phyloP scores from a whole-genome alignment of 2,113 vertebrate species.

The Puma concolor region DNA sequence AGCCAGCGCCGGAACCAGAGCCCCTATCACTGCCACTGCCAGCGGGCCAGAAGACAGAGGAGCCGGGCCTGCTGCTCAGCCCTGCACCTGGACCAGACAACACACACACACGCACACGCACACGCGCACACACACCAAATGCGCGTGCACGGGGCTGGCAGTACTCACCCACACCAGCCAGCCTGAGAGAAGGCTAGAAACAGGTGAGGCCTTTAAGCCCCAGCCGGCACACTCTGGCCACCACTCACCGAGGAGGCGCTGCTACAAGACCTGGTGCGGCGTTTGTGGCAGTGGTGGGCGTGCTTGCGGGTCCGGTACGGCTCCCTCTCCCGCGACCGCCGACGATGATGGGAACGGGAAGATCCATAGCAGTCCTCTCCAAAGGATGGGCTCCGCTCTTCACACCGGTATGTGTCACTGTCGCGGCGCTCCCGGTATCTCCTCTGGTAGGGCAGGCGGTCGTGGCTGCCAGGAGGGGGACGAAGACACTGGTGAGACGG shows the following conservation, averaged over 20 bases:
- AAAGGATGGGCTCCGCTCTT: slow-evolving; percentile 85
- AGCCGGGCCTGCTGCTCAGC: background rate
- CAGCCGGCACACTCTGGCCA: slow-evolving; percentile 78
- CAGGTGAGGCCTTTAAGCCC: slow-evolving; percentile 68
- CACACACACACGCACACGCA: slow-evolving; percentile 19
- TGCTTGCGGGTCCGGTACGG: slow-evolving; percentile 79
- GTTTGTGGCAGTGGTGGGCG: slow-evolving; percentile 84
- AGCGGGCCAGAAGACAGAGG: slow-evolving; percentile 7
- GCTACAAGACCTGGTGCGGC: slow-evolving; percentile 90
- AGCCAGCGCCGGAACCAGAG: slow-evolving; percentile 65
- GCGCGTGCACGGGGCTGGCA: slow-evolving; percentile 53
- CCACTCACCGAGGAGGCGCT: slow-evolving; percentile 91
- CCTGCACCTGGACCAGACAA: slow-evolving; percentile 58
- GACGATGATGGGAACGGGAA: slow-evolving; percentile 78
- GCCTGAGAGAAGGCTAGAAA: slow-evolving; percentile 79
- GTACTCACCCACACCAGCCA: slow-evolving; percentile 86
- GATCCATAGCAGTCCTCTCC: slow-evolving; percentile 84
- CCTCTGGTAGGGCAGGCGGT: slow-evolving; percentile 85
- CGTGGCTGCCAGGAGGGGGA: slow-evolving; percentile 78
- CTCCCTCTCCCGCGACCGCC: slow-evolving; percentile 83
- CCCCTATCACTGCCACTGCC: background rate
- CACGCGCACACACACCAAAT: slow-evolving; percentile 35
- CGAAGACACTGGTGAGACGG: background rate
- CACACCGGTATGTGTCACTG: slow-evolving; percentile 80
- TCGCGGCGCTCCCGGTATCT: slow-evolving; percentile 82